Evolutionary conservation across 2,888 invertebrate species (phyloP), one percentile per base, ranked within the genome.

Genomic region (Mythimna lalbum): DNA sequence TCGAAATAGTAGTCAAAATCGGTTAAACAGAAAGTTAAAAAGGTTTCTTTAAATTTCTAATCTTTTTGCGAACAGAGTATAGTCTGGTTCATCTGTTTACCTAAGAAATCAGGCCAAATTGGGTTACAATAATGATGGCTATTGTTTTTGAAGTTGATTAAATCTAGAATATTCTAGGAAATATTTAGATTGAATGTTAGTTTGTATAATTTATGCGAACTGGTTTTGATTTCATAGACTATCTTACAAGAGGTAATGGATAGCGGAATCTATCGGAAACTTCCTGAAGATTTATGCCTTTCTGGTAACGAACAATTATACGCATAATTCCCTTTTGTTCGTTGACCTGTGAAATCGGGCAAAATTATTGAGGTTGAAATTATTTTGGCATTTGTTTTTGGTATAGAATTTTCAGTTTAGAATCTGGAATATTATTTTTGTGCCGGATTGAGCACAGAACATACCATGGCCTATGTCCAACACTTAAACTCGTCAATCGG

Each of bases 271-370:
- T 86, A 84, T 87, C 80, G 85, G 80, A 75, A 81, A 81, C 80
- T 82, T 70, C 79, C 39, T 66, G 71, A 75, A 88, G 90, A 90
- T 89, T 90, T 88, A 89, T 88, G 80, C 56, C 74, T 53, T 69
- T 80, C 83, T 80, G 80, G 76, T 74, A 78, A 73, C 76, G 80
- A 83, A 86, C 87, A 87, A 89, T 89, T 89, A 88, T 84, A 86
- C 85, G 87, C 78, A 67, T 77, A 68, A 66, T 67, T 69, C 69
- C 60, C 63, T 39, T 87, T 87, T 84, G 86, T 85, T 88, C 87
- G 86, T 84, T 85, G 80, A 87, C 78, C 81, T 78, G 65, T 78
- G 66, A 85, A 82, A 77, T 78, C 67, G 69, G 50, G 43, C 59
- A 62, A 31, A 55, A 55, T 55, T 55, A 55, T 55, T 55, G 31